Conservation (phyloP, 2,113 vertebrate species). For the Cyanoramphus novaezelandiae region DNA sequence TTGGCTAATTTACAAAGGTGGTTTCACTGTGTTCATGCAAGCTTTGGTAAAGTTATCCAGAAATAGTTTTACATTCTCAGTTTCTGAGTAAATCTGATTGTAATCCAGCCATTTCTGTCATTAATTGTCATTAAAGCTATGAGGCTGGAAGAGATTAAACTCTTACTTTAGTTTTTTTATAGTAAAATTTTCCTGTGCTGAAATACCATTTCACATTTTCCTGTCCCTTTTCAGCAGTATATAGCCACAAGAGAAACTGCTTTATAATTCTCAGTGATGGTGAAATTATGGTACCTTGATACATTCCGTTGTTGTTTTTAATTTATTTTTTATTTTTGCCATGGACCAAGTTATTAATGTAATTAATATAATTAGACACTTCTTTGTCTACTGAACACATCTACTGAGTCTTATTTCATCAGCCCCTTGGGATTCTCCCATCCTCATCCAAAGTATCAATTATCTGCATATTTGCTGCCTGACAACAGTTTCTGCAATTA, state of each 20-base stretch:
- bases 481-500: not conserved
- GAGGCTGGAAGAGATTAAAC: not conserved
- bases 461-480: constrained; percentile 15
- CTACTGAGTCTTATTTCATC: not conserved
- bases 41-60: not conserved
- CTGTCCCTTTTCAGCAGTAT: not conserved
- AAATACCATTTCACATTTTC: not conserved
- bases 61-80: not conserved
- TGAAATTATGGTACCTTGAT: not conserved
- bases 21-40: not conserved
- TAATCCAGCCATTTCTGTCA: not conserved
- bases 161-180: not conserved
- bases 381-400: not conserved
- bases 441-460: not conserved
- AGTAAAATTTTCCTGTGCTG: not conserved
- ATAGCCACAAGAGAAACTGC: not conserved
- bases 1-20: not conserved
- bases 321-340: not conserved
- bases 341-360: not conserved
- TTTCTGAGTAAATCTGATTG: not conserved
- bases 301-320: fast-evolving
- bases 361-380: not conserved
- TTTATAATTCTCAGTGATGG: not conserved
- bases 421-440: not conserved
- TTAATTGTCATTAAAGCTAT: not conserved